Base-by-base conservation (phyloP, 2,797 vertebrate genomes). In the Vultur gryphus region DNA sequence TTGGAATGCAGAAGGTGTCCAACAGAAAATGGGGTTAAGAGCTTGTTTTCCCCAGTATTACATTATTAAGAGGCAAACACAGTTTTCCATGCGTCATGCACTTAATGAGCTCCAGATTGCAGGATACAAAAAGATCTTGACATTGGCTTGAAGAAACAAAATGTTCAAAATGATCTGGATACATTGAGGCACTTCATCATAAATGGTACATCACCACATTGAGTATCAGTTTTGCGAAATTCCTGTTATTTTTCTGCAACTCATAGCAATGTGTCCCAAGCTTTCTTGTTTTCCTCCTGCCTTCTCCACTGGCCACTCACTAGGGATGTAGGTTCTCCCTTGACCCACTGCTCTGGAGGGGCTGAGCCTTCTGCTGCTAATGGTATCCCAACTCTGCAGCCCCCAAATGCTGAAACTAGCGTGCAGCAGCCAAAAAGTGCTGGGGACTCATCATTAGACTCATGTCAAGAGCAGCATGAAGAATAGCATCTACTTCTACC, bases 21-120 rank as follows among this genome's bases (percentile, higher is more conserved):
- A 78, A 31, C 33, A 79, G 61, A 57, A 95, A 97, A 58, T 10
- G 54, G 85, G 72, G 79, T 61, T 86, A 84, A 84, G 76, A 84
- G 23, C 33, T 84, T 90, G 37, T 81, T 94, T 95, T 70, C 85
- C 76, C 73, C 66, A 43, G 35, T 79, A 84, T 64, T 77, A 41
- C 57, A 57, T 83, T 83, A 81, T 86, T 49, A 78, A 79, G 62
- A 88, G 44, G 58, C 49, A 94, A 95, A 80, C 71, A 78, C 18
- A 72, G 51, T 84, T 93, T 84, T 91, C 79, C 44, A 49, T 43
- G 71, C 0, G 0, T 93, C 95, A 82, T 64, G 66, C 48, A 90
- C 46, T 82, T 96, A 87, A 91, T 52, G 92, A 89, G 52, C 70
- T 87, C 80, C 85, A 90, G 93, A 71, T 0, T 94, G 85, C 77